Evolutionary conservation across 64 coral and sea anemone genomes (phyloP).

Genomic region (Hydrozoanthus tunicans): DNA sequence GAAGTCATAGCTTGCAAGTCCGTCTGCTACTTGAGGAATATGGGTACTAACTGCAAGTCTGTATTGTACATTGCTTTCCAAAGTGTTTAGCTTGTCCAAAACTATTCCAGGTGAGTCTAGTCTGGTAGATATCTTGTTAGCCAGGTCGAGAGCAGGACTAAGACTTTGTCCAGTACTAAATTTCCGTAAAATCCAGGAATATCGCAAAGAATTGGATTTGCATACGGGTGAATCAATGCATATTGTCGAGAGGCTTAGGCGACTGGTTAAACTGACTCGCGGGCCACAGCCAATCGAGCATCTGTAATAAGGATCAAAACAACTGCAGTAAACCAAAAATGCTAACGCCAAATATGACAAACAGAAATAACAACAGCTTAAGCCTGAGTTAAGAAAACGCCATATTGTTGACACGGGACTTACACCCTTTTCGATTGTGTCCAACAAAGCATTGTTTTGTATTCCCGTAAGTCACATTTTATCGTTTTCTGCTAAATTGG

Average conservation of each 20-base stretch:
- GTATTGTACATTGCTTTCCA: conserved; percentile 25
- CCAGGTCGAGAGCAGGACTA: neutral
- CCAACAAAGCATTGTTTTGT: too few species aligned
- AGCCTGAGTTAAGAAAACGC: neutral
- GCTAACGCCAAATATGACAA: neutral
- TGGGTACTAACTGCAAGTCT: conserved; percentile 44
- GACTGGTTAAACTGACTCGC: conserved; percentile 46
- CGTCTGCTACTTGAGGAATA: conserved; percentile 7
- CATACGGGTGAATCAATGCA: conserved; percentile 30
- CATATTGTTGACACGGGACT: neutral
- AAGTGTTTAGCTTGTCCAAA: conserved; percentile 30
- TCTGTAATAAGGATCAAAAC: neutral
- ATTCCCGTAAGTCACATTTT: too few species aligned
- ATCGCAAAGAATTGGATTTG: neutral
- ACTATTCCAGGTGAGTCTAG: conserved; percentile 57
- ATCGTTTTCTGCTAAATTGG: too few species aligned
- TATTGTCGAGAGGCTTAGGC: conserved; percentile 53
- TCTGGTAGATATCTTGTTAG: conserved; percentile 41
- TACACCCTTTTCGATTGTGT: too few species aligned
- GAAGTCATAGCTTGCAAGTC: conserved; percentile 69
- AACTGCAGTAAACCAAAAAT: neutral
- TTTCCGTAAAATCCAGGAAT: conserved; percentile 49
- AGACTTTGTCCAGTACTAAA: neutral
- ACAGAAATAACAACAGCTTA: neutral
- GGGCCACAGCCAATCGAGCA: conserved; percentile 72